Percentiles rank a stretch among this genome's conserved stretches.
phyloP scores from a whole-genome alignment of 2,113 vertebrate genomes.

The Rissa tridactyla region DNA sequence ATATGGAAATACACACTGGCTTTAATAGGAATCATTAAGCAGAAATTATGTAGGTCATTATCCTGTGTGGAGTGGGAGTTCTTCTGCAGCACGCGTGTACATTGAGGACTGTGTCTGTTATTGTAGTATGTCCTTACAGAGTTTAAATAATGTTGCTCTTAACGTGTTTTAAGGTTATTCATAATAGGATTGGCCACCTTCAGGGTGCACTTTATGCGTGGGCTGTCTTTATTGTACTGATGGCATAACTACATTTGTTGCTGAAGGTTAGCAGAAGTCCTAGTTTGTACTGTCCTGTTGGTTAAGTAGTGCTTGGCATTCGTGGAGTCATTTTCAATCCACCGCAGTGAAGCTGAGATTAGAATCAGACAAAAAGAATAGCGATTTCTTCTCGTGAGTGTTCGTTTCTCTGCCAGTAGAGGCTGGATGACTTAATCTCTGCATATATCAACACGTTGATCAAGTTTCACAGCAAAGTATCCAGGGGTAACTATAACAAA shows the following conservation, averaged over 20 bases:
- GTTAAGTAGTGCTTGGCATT: not conserved
- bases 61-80: not conserved
- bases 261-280: not conserved
- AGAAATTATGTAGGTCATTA: slow-evolving; percentile 23
- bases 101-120: not conserved
- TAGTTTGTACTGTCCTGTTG: not conserved
- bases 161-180: not conserved
- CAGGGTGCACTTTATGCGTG: not conserved
- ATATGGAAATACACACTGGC: not conserved
- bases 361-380: not conserved
- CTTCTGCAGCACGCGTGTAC: not conserved
- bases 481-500: slow-evolving; percentile 35
- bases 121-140: not conserved
- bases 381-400: not conserved
- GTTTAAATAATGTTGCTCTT: slow-evolving; percentile 5
- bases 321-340: not conserved
- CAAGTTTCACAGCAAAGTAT: slow-evolving; percentile 44
- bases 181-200: not conserved
- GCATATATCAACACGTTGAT: slow-evolving; percentile 36
- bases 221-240: not conserved
- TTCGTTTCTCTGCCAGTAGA: not conserved
- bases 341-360: not conserved
- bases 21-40: slow-evolving; percentile 10
- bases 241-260: not conserved
- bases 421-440: slow-evolving; percentile 36